Evolutionary conservation across 2,113 vertebrate species (phyloP).

Genomic region (Rhea pennata): DNA sequence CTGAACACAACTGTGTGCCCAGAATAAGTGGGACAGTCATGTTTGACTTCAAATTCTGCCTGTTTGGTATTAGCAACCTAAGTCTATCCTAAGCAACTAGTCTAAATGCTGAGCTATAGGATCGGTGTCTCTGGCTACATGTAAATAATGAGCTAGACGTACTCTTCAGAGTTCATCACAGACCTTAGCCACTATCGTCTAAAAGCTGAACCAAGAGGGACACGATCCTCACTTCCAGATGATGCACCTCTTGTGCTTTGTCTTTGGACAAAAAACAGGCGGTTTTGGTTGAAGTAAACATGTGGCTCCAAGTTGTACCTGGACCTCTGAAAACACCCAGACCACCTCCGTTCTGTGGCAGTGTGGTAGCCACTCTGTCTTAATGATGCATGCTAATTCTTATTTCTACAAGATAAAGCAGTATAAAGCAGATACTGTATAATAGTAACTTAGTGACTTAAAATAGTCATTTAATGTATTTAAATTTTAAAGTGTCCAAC

Average conservation of each 20-base stretch:
- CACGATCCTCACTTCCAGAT: neutral
- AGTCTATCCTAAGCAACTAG: neutral
- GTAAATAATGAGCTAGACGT: neutral
- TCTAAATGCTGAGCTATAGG: neutral
- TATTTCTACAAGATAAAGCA: neutral
- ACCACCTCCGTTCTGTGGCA: fast-evolving
- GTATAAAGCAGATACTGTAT: neutral
- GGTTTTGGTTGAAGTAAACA: neutral
- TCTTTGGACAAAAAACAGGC: neutral
- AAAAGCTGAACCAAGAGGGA: neutral
- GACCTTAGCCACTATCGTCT: neutral
- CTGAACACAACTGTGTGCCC: neutral
- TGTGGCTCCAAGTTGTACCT: neutral
- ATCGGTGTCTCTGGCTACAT: neutral
- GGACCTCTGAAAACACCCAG: neutral
- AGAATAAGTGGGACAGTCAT: neutral
- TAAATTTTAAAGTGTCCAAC: neutral
- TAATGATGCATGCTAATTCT: neutral
- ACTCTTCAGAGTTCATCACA: neutral
- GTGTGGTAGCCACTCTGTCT: neutral
- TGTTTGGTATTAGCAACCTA: neutral
- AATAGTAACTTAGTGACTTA: neutral
- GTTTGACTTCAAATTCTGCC: neutral
- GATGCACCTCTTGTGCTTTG: neutral
- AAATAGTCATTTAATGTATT: neutral